Evolutionary conservation across 2,888 invertebrate genomes (phyloP), one percentile per base, ranked within the genome.

Genomic region (Rhagium mordax): DNA sequence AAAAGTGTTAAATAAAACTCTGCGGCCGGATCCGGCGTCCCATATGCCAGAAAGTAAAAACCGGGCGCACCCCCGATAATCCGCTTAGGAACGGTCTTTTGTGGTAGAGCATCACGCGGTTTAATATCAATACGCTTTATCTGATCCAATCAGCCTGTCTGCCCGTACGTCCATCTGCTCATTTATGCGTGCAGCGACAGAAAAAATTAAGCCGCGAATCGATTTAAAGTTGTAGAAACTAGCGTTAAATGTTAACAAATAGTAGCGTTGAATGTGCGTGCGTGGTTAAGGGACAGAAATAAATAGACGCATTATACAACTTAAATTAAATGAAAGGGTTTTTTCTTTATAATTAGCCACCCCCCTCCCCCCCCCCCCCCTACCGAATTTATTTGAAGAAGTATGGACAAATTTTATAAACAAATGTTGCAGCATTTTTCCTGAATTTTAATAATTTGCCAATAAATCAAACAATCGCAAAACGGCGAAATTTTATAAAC

Each of bases 121-220:
- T 84, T 85, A 83, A 84, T 85, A 86, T 85, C 84, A 85, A 83
- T 84, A 81, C 82, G 81, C 81, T 84, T 85, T 85, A 85, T 86
- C 85, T 82, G 83, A 84, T 83, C 80, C 81, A 76, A 74, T 77
- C 76, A 75, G 76, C 73, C 77, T 74, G 72, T 78, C 75, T 77
- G 76, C 71, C 68, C 75, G 75, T 74, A 51, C 74, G 80, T 81
- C 81, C 81, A 81, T 81, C 81, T 81, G 81, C 79, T 80, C 76
- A 24, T 68, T 53, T 60, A 61, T 41, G 62, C 55, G 71, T 69
- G 67, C 59, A 21, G 53, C 53, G 64, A 60, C 59, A 71, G 49
- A 57, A 68, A 68, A 68, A 68, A 68, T 18, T 67, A 33, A 27
- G 27, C 27, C 3, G 7, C 51, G 5, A 18, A 7, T 41, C 13